These are phyloP conservation scores for Cyprinella venusta DNA, from an alignment of 2,797 vertebrate genomes.

Conservation along the genomic window DNA sequence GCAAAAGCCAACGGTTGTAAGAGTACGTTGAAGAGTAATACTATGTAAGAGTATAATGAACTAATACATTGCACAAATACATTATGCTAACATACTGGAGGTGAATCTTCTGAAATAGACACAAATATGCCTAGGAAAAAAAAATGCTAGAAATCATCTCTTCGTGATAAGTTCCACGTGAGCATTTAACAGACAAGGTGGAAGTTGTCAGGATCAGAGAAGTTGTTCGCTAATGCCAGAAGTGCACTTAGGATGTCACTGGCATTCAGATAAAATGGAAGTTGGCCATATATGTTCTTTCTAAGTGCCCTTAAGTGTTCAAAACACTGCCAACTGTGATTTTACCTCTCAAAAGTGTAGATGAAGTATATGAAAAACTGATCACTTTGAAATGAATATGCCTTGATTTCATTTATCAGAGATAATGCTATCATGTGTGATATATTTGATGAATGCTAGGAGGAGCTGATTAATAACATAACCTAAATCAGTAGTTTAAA, in stretches of 20 bases:
- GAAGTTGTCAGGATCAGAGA: constrained; percentile 34
- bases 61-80: background rate
- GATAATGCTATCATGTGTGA: constrained; percentile 33
- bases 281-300: constrained; percentile 30
- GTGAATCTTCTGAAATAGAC: background rate
- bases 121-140: background rate
- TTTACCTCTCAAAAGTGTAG: constrained; percentile 28
- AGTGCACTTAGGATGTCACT: constrained; percentile 53
- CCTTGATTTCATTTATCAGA: constrained; percentile 24
- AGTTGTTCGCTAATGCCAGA: constrained; percentile 52
- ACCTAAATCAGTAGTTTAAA: background rate
- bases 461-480: background rate
- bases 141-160: background rate
- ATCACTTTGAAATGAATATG: constrained; percentile 39
- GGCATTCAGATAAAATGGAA: constrained; percentile 39
- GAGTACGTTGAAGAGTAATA: background rate
- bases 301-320: constrained; percentile 28
- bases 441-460: constrained; percentile 13
- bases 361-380: constrained; percentile 41
- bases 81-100: background rate
- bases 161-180: background rate
- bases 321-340: constrained; percentile 29
- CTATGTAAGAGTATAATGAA: background rate
- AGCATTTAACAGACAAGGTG: background rate
- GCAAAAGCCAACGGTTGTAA: background rate